Percentiles rank a stretch among this genome's conserved stretches.
phyloP scores from a whole-genome alignment of 2,888 invertebrate species.

The Thera obeliscata region DNA sequence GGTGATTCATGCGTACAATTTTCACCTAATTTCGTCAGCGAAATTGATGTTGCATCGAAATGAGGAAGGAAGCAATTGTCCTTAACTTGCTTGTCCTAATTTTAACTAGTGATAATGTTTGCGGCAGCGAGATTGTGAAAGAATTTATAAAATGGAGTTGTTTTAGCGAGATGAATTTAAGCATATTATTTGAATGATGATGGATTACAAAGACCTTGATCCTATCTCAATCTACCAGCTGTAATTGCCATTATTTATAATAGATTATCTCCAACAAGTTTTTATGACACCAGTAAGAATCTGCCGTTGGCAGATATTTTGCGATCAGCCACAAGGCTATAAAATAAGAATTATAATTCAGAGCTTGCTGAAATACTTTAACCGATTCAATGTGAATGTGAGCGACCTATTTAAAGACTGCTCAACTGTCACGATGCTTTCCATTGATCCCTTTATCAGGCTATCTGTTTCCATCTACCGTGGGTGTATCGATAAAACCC shows the following conservation, averaged over 20 bases:
- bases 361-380: not conserved
- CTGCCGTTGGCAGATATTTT: no score
- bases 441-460: not conserved
- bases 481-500: slow-evolving; percentile 2
- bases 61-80: slow-evolving; percentile 42
- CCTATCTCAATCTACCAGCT: no score
- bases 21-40: slow-evolving; percentile 29
- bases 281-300: no score
- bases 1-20: slow-evolving; percentile 27
- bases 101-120: slow-evolving; percentile 28
- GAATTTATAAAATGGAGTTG: slow-evolving; percentile 11
- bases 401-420: not conserved
- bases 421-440: not conserved
- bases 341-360: not conserved
- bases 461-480: not conserved
- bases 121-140: slow-evolving; percentile 17
- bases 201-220: no score
- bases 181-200: no score
- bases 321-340: not conserved
- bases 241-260: no score
- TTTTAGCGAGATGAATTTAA: not conserved
- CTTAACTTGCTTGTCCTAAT: slow-evolving; percentile 37
- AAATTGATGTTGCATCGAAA: slow-evolving; percentile 37
- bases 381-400: not conserved
- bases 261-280: no score